Base-by-base conservation (phyloP, 2,888 invertebrate genomes). In the Caenorhabditis sinica region DNA sequence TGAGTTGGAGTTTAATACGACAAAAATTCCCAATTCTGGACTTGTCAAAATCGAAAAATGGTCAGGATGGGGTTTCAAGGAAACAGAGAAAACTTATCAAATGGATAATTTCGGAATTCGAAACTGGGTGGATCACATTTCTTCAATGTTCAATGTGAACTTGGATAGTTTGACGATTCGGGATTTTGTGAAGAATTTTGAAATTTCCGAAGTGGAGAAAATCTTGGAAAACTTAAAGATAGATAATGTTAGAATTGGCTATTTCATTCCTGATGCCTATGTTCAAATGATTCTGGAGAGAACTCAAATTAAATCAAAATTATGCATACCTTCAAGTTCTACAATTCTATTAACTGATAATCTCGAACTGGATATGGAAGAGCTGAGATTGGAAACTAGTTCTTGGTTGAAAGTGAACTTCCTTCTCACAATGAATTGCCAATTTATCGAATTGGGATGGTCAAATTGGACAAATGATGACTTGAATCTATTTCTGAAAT, bases 111-210 rank as follows among this genome's bases (percentile, higher is more conserved):
- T 40, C 17, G 45, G 28, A 63, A 43, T 65, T 15, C 23, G 65
- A 30, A 30, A 45, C 9, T 65, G 65, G 45, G n/a, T 65, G 65
- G 25, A 65, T 65, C 45, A 56, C 15, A n/a, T 45, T 43, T 45
- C 45, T 11, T 43, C 25, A 15, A 13, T 63, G 3, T 63, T 63
- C 40, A 33, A 63, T 45, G 13, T 43, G 8, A 13, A 3, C 0
- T 3, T 63, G 25, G 3, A 43, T 23, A 17, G 15, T 17, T 17
- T 63, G 25, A 43, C 25, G 25, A 43, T 63, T 43, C 25, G 43
- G 1, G 63, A 45, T 43, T 63, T 45, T 45, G 25, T 63, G 3
- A 63, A 25, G 4, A 20, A 25, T 25, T 45, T 43, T 17, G 43
- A 63, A 3, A 43, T 25, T 25, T 25, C 8, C 0, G 25, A 45